These are phyloP conservation scores for Myopa tessellatipennis DNA, from an alignment of 2,888 invertebrate species.

Conservation along the genomic window DNA sequence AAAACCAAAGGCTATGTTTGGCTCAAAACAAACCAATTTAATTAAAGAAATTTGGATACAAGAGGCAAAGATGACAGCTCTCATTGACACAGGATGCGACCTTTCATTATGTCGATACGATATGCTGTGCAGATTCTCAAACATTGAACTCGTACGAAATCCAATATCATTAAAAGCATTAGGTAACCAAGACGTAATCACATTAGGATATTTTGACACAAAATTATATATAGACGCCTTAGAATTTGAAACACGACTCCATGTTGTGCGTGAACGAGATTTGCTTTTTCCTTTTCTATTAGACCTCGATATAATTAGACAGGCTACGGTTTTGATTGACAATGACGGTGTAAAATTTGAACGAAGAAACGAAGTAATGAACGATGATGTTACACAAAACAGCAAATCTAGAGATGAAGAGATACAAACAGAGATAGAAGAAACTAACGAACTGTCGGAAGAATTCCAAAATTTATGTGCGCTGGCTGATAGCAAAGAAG, in stretches of 20 bases:
- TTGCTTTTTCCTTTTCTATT: constrained; percentile 30
- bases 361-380: neutral
- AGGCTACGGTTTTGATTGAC: too few species aligned
- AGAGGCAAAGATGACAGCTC: neutral
- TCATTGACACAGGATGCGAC: constrained; percentile 21
- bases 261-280: constrained; percentile 39
- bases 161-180: constrained; percentile 22
- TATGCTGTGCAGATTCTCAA: constrained; percentile 9
- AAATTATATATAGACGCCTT: constrained; percentile 15
- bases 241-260: constrained; percentile 25
- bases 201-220: constrained; percentile 38
- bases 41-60: constrained; percentile 18
- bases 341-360: constrained; percentile 18
- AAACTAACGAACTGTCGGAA: too few species aligned
- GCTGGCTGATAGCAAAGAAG: too few species aligned
- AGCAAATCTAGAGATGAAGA: neutral
- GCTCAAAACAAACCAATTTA: neutral
- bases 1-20: constrained; percentile 12
- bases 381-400: neutral
- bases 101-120: constrained; percentile 28
- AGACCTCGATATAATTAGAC: constrained; percentile 28
- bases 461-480: too few species aligned
- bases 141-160: constrained; percentile 19
- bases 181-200: constrained; percentile 30
- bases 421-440: neutral